Percentiles rank a stretch among this genome's conserved stretches.
Conservation (phyloP, 2,113 vertebrate genomes). For the Felis catus region DNA sequence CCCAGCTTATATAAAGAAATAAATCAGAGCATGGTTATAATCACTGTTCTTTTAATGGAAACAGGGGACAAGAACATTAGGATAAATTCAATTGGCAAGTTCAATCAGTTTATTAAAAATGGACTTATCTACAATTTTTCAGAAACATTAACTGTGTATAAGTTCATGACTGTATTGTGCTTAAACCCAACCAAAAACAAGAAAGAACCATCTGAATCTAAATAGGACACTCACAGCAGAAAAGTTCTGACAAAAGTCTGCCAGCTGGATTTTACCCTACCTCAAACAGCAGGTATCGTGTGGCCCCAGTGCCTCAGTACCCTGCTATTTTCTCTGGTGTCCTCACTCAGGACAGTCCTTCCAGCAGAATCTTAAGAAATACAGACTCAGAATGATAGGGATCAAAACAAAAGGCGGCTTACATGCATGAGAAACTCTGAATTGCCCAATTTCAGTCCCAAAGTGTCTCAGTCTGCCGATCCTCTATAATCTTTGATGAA, state of each 20-base stretch:
- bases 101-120: neutral
- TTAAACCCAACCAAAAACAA: neutral
- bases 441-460: slow-evolving; percentile 8
- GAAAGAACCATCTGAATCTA: neutral
- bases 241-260: neutral
- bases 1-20: neutral
- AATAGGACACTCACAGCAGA: neutral
- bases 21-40: neutral
- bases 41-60: neutral
- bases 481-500: slow-evolving; percentile 49
- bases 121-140: neutral
- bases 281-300: neutral
- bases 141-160: neutral
- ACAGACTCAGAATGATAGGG: neutral
- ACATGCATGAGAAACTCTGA: slow-evolving; percentile 62
- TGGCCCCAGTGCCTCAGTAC: neutral
- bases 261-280: neutral
- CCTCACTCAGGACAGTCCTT: slow-evolving; percentile 16
- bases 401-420: slow-evolving; percentile 39
- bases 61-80: neutral
- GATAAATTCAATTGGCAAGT: neutral
- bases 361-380: slow-evolving; percentile 25
- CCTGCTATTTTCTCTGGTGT: neutral
- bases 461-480: neutral
- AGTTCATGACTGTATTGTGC: neutral